Percentiles rank a stretch among this genome's conserved stretches.
phyloP scores from a whole-genome alignment of 2,113 vertebrate genomes.

The Oryzias curvinotus region DNA sequence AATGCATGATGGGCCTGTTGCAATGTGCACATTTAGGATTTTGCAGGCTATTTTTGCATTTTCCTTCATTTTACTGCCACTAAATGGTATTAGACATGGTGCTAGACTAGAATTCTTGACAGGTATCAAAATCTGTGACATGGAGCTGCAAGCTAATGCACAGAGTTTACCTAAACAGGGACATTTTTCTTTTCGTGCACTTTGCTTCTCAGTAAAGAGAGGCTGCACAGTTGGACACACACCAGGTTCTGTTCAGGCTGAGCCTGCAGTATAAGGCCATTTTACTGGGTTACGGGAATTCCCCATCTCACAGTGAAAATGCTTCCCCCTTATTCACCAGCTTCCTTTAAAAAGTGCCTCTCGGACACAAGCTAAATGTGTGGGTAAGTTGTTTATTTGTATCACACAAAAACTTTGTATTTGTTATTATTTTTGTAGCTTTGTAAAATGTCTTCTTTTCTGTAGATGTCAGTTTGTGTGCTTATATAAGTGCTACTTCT shows the following conservation, averaged over 20 bases:
- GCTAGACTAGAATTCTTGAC: neutral
- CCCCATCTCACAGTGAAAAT: slow-evolving; percentile 73
- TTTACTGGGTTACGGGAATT: slow-evolving; percentile 78
- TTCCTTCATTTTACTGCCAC: too few species aligned
- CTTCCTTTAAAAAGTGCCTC: slow-evolving; percentile 78
- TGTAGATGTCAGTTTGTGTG: neutral
- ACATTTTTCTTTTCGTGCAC: slow-evolving; percentile 7
- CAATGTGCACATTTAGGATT: neutral
- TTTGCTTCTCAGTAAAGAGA: too few species aligned
- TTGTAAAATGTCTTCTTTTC: neutral
- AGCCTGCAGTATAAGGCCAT: slow-evolving; percentile 59
- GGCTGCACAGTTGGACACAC: slow-evolving; percentile 56
- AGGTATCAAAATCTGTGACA: slow-evolving; percentile 18
- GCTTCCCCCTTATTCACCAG: slow-evolving; percentile 73
- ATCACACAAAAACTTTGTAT: slow-evolving; percentile 23
- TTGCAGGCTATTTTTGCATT: neutral
- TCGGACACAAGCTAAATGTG: slow-evolving; percentile 65
- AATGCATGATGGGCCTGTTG: neutral
- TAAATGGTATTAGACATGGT: too few species aligned
- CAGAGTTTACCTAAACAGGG: slow-evolving; percentile 11
- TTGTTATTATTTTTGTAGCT: neutral
- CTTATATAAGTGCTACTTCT: neutral
- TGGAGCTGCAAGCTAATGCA: slow-evolving; percentile 9
- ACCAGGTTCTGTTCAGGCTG: slow-evolving; percentile 67
- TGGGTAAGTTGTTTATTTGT: slow-evolving; percentile 74